Conservation (phyloP, 2,888 invertebrate species). For the Galeruca laticollis region DNA sequence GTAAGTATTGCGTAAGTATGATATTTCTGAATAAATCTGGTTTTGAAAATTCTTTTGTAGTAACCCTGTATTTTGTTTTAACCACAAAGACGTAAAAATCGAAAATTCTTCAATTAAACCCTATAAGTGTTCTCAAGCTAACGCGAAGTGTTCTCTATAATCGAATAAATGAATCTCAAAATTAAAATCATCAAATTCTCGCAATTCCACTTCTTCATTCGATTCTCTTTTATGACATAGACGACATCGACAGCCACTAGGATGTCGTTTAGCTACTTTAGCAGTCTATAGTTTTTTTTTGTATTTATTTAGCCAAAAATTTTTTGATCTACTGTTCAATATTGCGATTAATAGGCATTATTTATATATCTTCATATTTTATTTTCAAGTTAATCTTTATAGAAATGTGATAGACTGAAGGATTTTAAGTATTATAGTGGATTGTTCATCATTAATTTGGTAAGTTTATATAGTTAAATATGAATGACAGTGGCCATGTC, state of each 20-base stretch:
- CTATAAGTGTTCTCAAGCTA: background rate
- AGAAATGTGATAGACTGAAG: background rate
- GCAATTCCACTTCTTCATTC: constrained; percentile 3
- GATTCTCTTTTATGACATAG: constrained; percentile 1
- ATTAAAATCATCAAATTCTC: background rate
- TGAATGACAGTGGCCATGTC: no score
- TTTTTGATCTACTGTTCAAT: background rate
- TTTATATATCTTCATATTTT: background rate
- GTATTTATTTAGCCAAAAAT: background rate
- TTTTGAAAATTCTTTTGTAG: no score
- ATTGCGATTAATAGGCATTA: background rate
- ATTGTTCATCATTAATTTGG: no score
- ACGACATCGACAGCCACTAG: background rate
- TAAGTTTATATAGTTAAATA: no score
- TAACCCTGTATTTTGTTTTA: no score
- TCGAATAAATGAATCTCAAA: constrained; percentile 8
- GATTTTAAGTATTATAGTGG: no score
- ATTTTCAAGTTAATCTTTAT: background rate
- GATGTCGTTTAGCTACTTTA: background rate
- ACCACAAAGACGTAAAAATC: background rate
- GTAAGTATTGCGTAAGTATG: no score
- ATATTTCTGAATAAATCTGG: no score
- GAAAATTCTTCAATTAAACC: background rate
- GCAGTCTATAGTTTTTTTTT: constrained; percentile 1
- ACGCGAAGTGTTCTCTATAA: background rate